A percentile compares a stretch with the other conserved stretches of the same genome.
phyloP scores from a whole-genome alignment of 2,797 vertebrate genomes.

The Taenioides sp. region DNA sequence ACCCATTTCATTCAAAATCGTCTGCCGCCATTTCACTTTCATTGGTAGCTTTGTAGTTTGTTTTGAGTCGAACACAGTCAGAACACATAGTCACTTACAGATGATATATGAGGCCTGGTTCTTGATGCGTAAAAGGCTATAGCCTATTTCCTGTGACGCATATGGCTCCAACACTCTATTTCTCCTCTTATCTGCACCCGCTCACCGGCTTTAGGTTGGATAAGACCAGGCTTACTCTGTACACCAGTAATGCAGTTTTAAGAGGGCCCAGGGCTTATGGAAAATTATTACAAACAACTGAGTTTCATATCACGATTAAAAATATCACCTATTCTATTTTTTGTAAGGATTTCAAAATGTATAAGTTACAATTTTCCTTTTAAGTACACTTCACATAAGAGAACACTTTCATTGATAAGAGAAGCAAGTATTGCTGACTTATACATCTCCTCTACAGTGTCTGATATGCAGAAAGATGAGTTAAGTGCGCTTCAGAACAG shows the following conservation, averaged over 20 bases:
- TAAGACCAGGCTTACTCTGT: slow-evolving; percentile 37
- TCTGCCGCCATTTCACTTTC: slow-evolving; percentile 12
- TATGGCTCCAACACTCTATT: slow-evolving; percentile 41
- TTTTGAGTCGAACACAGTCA: slow-evolving; percentile 36
- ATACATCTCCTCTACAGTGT: neutral
- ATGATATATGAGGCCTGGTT: slow-evolving; percentile 38
- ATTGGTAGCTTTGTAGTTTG: slow-evolving; percentile 20
- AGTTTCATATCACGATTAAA: neutral
- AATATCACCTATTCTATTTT: neutral
- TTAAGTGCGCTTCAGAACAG: neutral
- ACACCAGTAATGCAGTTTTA: slow-evolving; percentile 42
- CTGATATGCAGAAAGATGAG: neutral
- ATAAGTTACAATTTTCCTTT: neutral
- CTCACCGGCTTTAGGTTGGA: slow-evolving; percentile 37
- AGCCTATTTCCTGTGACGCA: slow-evolving; percentile 49
- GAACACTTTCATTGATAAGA: neutral
- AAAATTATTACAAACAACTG: slow-evolving; percentile 26
- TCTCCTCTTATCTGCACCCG: slow-evolving; percentile 54
- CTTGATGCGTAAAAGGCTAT: slow-evolving; percentile 50
- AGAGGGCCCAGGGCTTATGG: slow-evolving; percentile 34
- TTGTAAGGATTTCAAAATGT: neutral
- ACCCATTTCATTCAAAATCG: slow-evolving; percentile 7
- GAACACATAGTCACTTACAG: slow-evolving; percentile 35
- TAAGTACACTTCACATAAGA: neutral
- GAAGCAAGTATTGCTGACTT: neutral